Base-by-base conservation (phyloP, 2,888 invertebrate genomes). In the Leptinotarsa rubiginosa region DNA sequence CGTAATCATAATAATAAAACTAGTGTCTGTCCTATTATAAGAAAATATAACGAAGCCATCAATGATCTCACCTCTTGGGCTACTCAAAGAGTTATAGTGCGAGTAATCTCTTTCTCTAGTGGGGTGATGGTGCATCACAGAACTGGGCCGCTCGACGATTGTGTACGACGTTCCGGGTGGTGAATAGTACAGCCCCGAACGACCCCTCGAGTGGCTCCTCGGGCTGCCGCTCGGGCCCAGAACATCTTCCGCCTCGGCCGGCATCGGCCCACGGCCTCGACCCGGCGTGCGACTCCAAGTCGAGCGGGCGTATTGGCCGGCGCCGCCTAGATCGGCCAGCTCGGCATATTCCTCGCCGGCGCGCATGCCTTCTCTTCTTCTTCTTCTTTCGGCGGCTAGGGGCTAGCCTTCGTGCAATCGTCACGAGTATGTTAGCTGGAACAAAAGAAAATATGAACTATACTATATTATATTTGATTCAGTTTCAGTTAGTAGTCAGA, bases 101-200 rank as follows among this genome's bases (percentile, higher is more conserved):
- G 82, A 80, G 47, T 79, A 77, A 69, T 79, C 81, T 65, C 81
- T 81, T 56, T 87, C 87, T 75, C 86, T 82, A 47, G 82, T 77
- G 31, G 84, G 76, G 84, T 92, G 92, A 80, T 92, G 92, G 75
- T 87, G 87, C 86, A 87, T 85, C 66, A 92, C 92, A 82, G 92
- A 93, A 78, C 93, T 92, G 77, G 93, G 93, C 78, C 95, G 90
- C 89, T 96, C 96, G 84, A 96, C 93, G 87, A 96, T 96, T 85
- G 96, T 96, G 88, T 96, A 96, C 74, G 95, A 95, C 80, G 96
- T 96, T 78, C 96, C 96, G 47, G 96, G 96, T 73, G 96, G 96
- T 79, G 95, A 96, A 88, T 95, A 96, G 88, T 96, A 96, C 79
- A 93, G 90, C 79, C 94, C 92, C 80, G 94, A 91, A 66, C 93